Base-by-base conservation (phyloP, 2,797 vertebrate species). In the Lycodopsis pacificus region DNA sequence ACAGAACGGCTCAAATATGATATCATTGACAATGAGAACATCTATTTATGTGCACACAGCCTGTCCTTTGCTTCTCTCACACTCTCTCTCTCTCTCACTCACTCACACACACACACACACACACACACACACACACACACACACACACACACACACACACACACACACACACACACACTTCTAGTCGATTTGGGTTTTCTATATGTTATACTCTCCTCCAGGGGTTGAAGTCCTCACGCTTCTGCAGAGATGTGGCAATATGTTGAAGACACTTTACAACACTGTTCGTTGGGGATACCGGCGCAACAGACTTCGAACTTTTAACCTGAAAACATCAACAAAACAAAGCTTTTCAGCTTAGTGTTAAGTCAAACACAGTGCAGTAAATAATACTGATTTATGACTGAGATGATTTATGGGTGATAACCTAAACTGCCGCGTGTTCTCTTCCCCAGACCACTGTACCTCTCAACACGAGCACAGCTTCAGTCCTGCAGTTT, bases 401-500 rank as follows among this genome's bases (percentile, higher is more conserved):
- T 42, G 5, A 27, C 54, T 44, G 44, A 1, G 10, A 66, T 62
- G 56, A 49, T 71, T 64, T 58, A 11, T 56, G 10, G 13, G 11
- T 74, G 51, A 14, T 70, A 38, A 64, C 15, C 20, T 77, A 30
- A 83, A 68, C n/a, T 59, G 34, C 20, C 17, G 71, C 79, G 15
- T 84, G 42, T 73, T 27, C 3, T 88, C 62, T 51, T 73, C 82
- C 84, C 2, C 81, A 99, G 98, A 96, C 91, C 57, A 97, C 97
- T 54, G 94, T 95, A 73, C 89, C 93, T 86, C 96, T 99, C 83
- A 99, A 99, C 92, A 98, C 97, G 80, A 99, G 96, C 88, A 97
- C 97, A 79, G 97, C 97, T 44, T 98, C 97, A 2, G 90, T 98
- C 71, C 96, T 99, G 76, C 98, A 99, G 30, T 99, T 99, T 91